Evolutionary conservation across 1,140 invertebrate species (phyloP).

Genomic region (Plodia interpunctella): DNA sequence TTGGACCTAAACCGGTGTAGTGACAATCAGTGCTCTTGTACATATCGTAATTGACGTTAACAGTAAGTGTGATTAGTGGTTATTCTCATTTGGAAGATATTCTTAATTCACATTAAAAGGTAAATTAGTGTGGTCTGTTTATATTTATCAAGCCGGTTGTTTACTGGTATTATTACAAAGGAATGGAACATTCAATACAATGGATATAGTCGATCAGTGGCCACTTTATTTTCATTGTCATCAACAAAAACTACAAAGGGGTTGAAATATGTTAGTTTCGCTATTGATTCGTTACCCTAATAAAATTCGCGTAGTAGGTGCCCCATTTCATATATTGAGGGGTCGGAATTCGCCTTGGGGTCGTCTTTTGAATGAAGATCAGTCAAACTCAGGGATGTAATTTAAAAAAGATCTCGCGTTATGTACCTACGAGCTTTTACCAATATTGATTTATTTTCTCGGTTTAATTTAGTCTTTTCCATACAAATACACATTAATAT

Average conservation of each 20-base stretch:
- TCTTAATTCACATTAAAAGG: not conserved
- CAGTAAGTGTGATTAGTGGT: slow-evolving; percentile 9
- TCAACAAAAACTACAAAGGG: slow-evolving; percentile 32
- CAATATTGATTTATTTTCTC: not conserved
- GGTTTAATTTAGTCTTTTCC: not conserved
- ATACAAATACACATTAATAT: too few relatives aligned
- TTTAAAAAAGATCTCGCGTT: slow-evolving; percentile 4
- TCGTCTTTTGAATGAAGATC: slow-evolving; percentile 34
- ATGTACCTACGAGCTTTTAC: not conserved
- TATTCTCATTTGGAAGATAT: not conserved
- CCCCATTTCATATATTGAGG: slow-evolving; percentile 55
- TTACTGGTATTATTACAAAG: not conserved
- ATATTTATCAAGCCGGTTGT: not conserved
- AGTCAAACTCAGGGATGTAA: slow-evolving; percentile 21
- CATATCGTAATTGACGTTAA: slow-evolving; percentile 7
- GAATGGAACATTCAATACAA: not conserved
- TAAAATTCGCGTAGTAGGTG: slow-evolving; percentile 59
- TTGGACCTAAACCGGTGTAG: slow-evolving; percentile 8
- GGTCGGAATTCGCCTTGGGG: slow-evolving; percentile 42
- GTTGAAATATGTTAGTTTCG: slow-evolving; percentile 30
- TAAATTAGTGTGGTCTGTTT: not conserved
- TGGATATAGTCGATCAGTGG: not conserved
- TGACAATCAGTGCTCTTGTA: not conserved
- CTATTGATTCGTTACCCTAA: slow-evolving; percentile 67
- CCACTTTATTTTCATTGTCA: slow-evolving; percentile 19